Base-by-base conservation (phyloP, 2,888 invertebrate species). In the Lithophane leautieri region DNA sequence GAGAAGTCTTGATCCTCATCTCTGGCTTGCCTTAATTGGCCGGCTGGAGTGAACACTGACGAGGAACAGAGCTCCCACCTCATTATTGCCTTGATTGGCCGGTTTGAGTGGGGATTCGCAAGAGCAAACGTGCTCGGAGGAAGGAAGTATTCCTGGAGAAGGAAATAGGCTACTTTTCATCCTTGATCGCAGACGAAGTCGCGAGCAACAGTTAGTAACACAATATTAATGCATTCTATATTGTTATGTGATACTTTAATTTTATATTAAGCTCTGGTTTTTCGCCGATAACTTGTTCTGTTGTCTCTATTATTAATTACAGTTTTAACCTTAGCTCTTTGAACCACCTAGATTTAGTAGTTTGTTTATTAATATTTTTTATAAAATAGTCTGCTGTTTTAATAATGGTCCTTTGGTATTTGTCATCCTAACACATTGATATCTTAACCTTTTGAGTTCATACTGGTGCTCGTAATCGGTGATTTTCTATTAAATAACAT, bases 321-420 rank as follows among this genome's bases (percentile, higher is more conserved):
- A 47, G 19, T 9, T 81, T 4, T 66, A 58, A 82, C 79, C 79
- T 79, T 82, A 82, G 82, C 40, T 69, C 69, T 79, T 69, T 78
- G 2, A 34, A 50, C 0, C 50, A 76, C 82, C 82, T 70, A 34
- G 79, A 66, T 28, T 77, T 61, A 70, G 65, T n/a, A 16, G 73
- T 67, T 44, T 2, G 22, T 54, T 66, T 54, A 22, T 56, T 47
- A 40, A 28, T 6, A 4, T 65, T 58, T 4, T 14, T 75, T 16
- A 25, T 60, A 60, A 63, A 58, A 65, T 42, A n/a, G 42, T 63
- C 25, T 58, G 19, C 9, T 28, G 16, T 47, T 62, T 63, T 34
- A 4, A 4, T 40, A 16, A 44, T 44, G 25, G 40, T 52, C 2
- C n/a, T 25, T 62, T 6, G 25, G 19, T 62, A 34, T 22, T 12